Percentiles rank a stretch among this genome's conserved stretches.
Conservation (phyloP, 2,888 invertebrate species). For the Pheosia gnoma region DNA sequence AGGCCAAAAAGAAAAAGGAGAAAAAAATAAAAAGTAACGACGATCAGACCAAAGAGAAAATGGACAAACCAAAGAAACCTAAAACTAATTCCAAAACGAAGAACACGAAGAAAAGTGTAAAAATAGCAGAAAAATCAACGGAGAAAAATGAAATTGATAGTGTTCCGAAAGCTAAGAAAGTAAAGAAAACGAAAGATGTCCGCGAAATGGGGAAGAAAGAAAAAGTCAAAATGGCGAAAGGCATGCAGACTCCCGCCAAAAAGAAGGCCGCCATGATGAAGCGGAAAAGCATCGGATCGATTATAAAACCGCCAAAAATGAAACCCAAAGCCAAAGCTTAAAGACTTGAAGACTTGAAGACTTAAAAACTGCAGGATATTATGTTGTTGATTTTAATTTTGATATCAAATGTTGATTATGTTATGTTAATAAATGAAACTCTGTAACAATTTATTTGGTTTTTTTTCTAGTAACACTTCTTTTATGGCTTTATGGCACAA, state of each 20-base stretch:
- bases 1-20: conserved; percentile 27
- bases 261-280: conserved; percentile 56
- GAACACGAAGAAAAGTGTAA: conserved; percentile 13
- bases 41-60: conserved; percentile 31
- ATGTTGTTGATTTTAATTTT: neutral
- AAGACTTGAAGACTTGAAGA: neutral
- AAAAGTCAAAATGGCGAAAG: conserved; percentile 35
- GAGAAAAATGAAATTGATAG: conserved; percentile 8
- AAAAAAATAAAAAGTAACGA: conserved; percentile 26
- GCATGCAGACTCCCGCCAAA: conserved; percentile 51
- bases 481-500: too few relatives aligned
- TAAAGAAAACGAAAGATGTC: conserved; percentile 16
- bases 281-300: conserved; percentile 69
- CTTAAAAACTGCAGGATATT: too few relatives aligned
- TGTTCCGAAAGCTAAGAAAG: conserved; percentile 6
- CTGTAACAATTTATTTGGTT: too few relatives aligned
- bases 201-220: conserved; percentile 20
- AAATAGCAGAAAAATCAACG: conserved; percentile 13
- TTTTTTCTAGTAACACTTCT: too few relatives aligned
- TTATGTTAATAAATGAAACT: neutral
- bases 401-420: neutral
- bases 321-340: conserved; percentile 52
- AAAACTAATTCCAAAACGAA: conserved; percentile 21
- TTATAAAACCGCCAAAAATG: conserved; percentile 75
- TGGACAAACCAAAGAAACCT: conserved; percentile 21